Evolutionary conservation across 2,797 vertebrate genomes (phyloP), one percentile per base, ranked within the genome.

Genomic region (Carapus acus): DNA sequence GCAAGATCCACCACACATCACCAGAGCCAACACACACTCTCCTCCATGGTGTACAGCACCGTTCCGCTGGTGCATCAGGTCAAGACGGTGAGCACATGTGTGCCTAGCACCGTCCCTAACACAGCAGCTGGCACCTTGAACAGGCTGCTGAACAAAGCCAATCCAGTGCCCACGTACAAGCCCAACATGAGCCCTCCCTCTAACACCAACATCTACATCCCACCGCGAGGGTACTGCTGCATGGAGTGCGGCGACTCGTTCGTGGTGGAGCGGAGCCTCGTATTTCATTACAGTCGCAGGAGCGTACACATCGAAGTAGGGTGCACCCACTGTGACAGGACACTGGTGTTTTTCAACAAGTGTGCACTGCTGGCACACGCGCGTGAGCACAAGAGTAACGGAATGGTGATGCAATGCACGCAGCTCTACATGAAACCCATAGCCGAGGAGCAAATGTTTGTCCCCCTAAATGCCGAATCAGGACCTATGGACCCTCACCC

Each of bases 181-280:
- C 95, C 96, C 0, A 88, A 98, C 80, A 88, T 98, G 54, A 93
- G 74, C 68, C 95, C 96, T 0, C 96, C 96, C 0, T 86, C 86
- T 0, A 91, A 91, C 49, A 84, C 88, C 76, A 85, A 89, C 72
- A 92, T 98, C 77, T 86, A 70, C 38, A 82, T 98, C 36, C 96
- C 96, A 2, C 80, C 90, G 6, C 89, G 88, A 2, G 95, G 96
- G 14, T 96, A 93, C 78, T 88, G 89, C 77, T 98, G 96, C 78
- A 82, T 94, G 6, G 96, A 98, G 83, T 98, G 96, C 1, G 95
- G 96, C 2, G 96, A 98, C 49, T 91, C 96, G 0, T 98, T 98
- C 59, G 91, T 89, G 56, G 81, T 98, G 62, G 93, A 98, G 82
- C 90, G 88, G 75, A 98, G 96, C 76, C 90, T 98, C 11, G 71